A percentile compares a stretch with the other conserved stretches of the same genome.
phyloP scores from a whole-genome alignment of 2,113 vertebrate species.

The Onychostruthus taczanowskii region DNA sequence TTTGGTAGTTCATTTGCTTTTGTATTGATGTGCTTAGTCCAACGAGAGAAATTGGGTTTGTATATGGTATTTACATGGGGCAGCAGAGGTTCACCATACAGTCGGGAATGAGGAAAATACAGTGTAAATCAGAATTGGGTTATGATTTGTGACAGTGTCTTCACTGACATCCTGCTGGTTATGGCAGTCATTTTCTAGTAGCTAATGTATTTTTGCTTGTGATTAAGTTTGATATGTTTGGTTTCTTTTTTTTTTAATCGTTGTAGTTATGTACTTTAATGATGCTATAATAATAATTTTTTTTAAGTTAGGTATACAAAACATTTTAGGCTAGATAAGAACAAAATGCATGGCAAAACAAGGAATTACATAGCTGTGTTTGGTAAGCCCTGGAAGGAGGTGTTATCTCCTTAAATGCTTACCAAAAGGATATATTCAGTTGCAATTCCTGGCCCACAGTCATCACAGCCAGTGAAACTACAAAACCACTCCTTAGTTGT shows the following conservation, averaged over 20 bases:
- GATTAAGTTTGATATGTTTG: not conserved
- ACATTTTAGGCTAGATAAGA: not conserved
- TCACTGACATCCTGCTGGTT: not conserved
- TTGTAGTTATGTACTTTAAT: not conserved
- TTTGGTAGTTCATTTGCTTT: slow-evolving; percentile 90
- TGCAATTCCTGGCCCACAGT: slow-evolving; percentile 9
- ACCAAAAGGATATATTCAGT: not conserved
- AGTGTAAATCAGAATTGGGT: slow-evolving; percentile 1
- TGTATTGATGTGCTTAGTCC: slow-evolving; percentile 86
- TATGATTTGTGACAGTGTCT: not conserved
- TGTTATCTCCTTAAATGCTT: not conserved
- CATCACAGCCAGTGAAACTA: not conserved
- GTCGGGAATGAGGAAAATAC: slow-evolving; percentile 1
- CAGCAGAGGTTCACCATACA: slow-evolving; percentile 25
- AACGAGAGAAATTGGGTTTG: slow-evolving; percentile 82
- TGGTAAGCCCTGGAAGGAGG: not conserved
- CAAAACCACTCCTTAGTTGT: not conserved
- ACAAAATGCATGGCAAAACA: not conserved
- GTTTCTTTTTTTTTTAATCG: not conserved
- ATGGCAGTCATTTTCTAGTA: not conserved
- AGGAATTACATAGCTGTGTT: not conserved
- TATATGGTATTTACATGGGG: slow-evolving; percentile 56
- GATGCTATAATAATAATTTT: not conserved
- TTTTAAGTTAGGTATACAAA: not conserved
- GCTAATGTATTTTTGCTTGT: not conserved